phyloP scores from a whole-genome alignment of 2,888 invertebrate genomes.

The Tubulanus polymorphus region DNA sequence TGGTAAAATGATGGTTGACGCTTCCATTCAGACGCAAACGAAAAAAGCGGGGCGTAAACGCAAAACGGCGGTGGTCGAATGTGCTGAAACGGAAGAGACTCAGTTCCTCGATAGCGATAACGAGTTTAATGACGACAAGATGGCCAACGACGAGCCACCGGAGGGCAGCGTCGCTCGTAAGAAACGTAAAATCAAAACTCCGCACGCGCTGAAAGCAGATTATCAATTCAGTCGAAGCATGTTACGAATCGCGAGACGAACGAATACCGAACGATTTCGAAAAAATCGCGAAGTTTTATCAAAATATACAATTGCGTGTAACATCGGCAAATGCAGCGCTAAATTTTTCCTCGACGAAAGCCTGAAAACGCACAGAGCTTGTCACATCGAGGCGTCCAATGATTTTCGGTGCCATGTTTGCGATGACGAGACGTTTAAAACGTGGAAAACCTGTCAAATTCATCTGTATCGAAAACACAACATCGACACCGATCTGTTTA shows the following conservation, averaged over 20 bases:
- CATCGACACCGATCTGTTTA: constrained; percentile 74
- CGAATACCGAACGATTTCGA: constrained; percentile 4
- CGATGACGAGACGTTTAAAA: constrained; percentile 60
- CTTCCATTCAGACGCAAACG: constrained; percentile 5
- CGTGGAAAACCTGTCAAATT: constrained; percentile 65
- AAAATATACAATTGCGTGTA: constrained; percentile 24
- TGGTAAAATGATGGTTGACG: background rate
- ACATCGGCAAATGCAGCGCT: constrained; percentile 24
- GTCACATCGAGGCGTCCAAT: constrained; percentile 55
- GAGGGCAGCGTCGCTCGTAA: constrained; percentile 20
- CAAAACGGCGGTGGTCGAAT: constrained; percentile 12
- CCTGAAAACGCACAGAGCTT: constrained; percentile 64
- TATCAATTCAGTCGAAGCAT: constrained; percentile 27
- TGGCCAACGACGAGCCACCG: constrained; percentile 9
- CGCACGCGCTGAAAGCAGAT: constrained; percentile 32
- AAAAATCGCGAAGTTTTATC: constrained; percentile 8
- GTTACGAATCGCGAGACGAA: constrained; percentile 10
- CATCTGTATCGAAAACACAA: constrained; percentile 71
- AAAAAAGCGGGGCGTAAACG: constrained; percentile 31
- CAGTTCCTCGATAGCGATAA: too few relatives aligned
- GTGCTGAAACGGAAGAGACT: background rate
- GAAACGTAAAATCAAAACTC: constrained; percentile 27
- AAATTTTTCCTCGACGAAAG: constrained; percentile 61
- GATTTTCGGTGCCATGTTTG: constrained; percentile 57
- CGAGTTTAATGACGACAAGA: too few relatives aligned